Percentiles rank a stretch among this genome's conserved stretches.
phyloP scores from a whole-genome alignment of 1,140 invertebrate species.

The Drosophila tristis region DNA sequence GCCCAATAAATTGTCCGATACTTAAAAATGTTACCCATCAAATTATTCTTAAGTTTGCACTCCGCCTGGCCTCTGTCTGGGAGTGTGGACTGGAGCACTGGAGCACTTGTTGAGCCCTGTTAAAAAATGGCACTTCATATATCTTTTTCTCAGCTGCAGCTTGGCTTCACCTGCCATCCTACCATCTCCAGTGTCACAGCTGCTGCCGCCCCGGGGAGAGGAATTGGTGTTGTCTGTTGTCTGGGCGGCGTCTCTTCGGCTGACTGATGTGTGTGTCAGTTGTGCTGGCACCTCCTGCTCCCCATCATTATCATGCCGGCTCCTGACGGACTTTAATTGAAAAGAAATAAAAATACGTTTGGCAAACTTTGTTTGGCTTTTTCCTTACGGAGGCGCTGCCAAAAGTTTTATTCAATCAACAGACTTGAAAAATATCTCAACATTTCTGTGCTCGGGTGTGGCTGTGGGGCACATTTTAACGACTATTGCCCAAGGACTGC shows the following conservation, averaged over 20 bases:
- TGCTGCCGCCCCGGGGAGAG: background rate
- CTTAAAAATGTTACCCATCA: conserved; percentile 54
- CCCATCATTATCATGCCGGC: conserved; percentile 20
- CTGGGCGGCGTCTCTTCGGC: conserved; percentile 18
- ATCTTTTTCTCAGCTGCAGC: conserved; percentile 42
- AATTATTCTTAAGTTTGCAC: conserved; percentile 57
- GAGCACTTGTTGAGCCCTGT: conserved; percentile 56
- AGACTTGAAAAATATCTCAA: conserved; percentile 37
- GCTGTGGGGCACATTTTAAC: conserved; percentile 23
- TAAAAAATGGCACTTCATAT: conserved; percentile 73
- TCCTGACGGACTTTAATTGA: conserved; percentile 50
- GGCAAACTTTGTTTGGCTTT: conserved; percentile 49
- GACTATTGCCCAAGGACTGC: conserved; percentile 14
- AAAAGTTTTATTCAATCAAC: conserved; percentile 67
- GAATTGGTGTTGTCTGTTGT: conserved; percentile 22
- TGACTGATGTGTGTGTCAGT: conserved; percentile 64
- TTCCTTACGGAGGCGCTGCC: background rate
- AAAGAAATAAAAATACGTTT: conserved; percentile 60
- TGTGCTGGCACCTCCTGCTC: conserved; percentile 17
- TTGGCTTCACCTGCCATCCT: background rate
- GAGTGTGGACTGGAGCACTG: background rate
- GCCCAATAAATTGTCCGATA: conserved; percentile 63
- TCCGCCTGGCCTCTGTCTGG: conserved; percentile 21
- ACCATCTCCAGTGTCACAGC: conserved; percentile 11
- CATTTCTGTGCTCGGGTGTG: background rate